Conservation (phyloP, 2,797 vertebrate genomes). For the Acanthurus tractus region DNA sequence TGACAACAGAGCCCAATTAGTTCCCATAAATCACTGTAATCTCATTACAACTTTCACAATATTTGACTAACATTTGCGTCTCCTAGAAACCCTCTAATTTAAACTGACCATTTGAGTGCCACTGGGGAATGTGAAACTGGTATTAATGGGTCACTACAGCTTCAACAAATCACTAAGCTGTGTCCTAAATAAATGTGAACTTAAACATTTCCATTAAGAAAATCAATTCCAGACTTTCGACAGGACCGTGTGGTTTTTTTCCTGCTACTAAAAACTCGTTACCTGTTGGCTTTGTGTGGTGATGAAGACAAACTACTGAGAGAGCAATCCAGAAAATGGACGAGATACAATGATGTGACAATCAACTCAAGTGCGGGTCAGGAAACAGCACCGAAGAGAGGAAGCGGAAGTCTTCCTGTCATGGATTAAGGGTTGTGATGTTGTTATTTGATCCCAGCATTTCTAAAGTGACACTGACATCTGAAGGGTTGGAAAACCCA, state of each 20-base stretch:
- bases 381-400: constrained; percentile 27
- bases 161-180: constrained; percentile 13
- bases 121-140: constrained; percentile 35
- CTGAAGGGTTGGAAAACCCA: constrained; percentile 51
- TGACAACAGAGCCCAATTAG: constrained; percentile 69
- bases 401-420: constrained; percentile 9
- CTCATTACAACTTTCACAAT: constrained; percentile 35
- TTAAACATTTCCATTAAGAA: constrained; percentile 34
- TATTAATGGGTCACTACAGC: constrained; percentile 26
- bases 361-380: constrained; percentile 25
- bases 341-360: constrained; percentile 41
- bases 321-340: constrained; percentile 40
- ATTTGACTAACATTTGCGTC: constrained; percentile 38
- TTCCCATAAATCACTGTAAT: constrained; percentile 60
- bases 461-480: constrained; percentile 46
- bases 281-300: constrained; percentile 32
- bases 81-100: constrained; percentile 36
- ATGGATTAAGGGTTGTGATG: constrained; percentile 36
- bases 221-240: constrained; percentile 1
- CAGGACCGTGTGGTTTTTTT: constrained; percentile 9
- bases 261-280: constrained; percentile 23
- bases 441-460: constrained; percentile 39
- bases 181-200: constrained; percentile 27
- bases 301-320: constrained; percentile 42
- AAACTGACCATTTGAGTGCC: constrained; percentile 19